A percentile compares a stretch with the other conserved stretches of the same genome.
Conservation (phyloP, 2,113 vertebrate species). For the Pollimyrus isidori region DNA sequence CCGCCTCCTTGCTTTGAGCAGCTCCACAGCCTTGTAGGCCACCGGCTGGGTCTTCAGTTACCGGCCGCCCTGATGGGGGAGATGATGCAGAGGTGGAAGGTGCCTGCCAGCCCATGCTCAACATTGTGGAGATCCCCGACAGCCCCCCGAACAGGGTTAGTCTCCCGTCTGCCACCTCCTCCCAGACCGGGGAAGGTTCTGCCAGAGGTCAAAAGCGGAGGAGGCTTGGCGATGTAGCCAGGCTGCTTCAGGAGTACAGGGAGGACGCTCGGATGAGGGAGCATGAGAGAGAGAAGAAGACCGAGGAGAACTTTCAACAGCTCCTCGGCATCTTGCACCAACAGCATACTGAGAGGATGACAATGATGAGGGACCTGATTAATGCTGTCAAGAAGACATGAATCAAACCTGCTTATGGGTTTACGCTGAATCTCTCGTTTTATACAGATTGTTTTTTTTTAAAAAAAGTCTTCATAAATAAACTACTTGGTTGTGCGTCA, state of each 20-base stretch:
- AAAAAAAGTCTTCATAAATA: background rate
- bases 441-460: background rate
- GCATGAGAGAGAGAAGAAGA: conserved; percentile 12
- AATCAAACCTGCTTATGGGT: background rate
- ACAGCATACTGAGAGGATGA: conserved; percentile 17
- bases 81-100: conserved; percentile 10
- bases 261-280: background rate
- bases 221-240: background rate
- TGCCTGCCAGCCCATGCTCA: background rate
- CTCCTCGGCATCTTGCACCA: conserved; percentile 4
- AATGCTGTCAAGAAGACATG: conserved; percentile 9
- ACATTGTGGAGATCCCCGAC: conserved; percentile 4
- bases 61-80: background rate
- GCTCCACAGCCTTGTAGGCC: conserved; percentile 20
- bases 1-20: conserved; percentile 20
- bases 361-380: conserved; percentile 14
- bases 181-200: background rate
- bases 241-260: conserved; percentile 15
- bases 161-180: background rate
- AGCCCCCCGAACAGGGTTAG: background rate
- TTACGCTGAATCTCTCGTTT: background rate
- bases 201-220: background rate
- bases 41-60: conserved; percentile 13
- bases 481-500: background rate
- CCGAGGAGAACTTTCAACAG: conserved; percentile 7